These are phyloP conservation scores for Rattus norvegicus DNA, from an alignment of 2,113 vertebrate genomes.

Conservation along the genomic window GRCr8 NC_086033.1:17988001-17988500, in stretches of 20 bases:
- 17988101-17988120: too few species aligned
- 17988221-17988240: conserved; percentile 82
- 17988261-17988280: conserved; percentile 79
- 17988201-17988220: conserved; percentile 76
- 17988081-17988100: too few species aligned
- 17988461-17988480: background rate
- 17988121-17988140: too few species aligned
- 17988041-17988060: too few species aligned
- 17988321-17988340: conserved; percentile 78
- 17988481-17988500: background rate
- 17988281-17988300: conserved; percentile 82
- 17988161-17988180: too few species aligned
- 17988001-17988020: too few species aligned
- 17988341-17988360: conserved; percentile 87
- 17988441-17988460: background rate
- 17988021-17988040: too few species aligned
- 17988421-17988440: background rate
- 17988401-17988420: conserved; percentile 87
- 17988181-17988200: conserved; percentile 52
- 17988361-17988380: conserved; percentile 92
- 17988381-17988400: conserved; percentile 93
- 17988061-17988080: too few species aligned
- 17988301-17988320: conserved; percentile 80
- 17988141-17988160: too few species aligned
- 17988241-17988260: conserved; percentile 67